Base-by-base conservation (phyloP, 2,888 invertebrate genomes). In the Marasmarcha lunaedactyla region DNA sequence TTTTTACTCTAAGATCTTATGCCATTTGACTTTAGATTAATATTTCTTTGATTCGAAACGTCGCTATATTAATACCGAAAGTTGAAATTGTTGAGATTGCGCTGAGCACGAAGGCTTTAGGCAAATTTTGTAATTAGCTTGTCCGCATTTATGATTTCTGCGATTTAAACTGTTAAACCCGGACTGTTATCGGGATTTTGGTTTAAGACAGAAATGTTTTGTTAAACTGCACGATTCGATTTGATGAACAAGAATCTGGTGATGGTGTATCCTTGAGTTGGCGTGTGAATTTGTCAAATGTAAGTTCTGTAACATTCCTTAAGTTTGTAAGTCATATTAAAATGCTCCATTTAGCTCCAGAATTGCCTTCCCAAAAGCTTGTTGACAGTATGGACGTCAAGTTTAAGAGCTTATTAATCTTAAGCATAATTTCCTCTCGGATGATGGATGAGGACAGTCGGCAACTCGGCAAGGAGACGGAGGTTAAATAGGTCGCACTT, bases 71-170 rank as follows among this genome's bases (percentile, higher is more conserved):
- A 20, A 20, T 20, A 20, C 20, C 7, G 7, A 20, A 11, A n/a
- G 30, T 30, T 30, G 30, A 30, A 30, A 30, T 30, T 30, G 30
- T 30, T 30, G 30, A 11, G 30, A 30, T 30, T 30, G 4, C n/a
- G 30, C 30, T n/a, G 9, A 4, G 30, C 30, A 30, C 30, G 30
- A 65, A 72, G 72, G 66, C 73, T 73, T 59, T 59, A 72, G 63
- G 67, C 68, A 69, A 72, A 76, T 76, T 65, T 61, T 53, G 59
- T 63, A 73, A 73, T 78, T 73, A 73, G 68, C 55, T 59, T 52
- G 59, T 63, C 57, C 51, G 52, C 47, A 60, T 61, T 50, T 45
- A 30, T 40, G 42, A 48, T 57, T 59, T 55, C 53, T 49, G 50
- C 43, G 47, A 46, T 39, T 43, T 40, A 46, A 50, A 47, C 47